These are phyloP conservation scores for Acanthosepion esculentum DNA, from an alignment of 2,888 invertebrate species.

Conservation along the genomic window DNA sequence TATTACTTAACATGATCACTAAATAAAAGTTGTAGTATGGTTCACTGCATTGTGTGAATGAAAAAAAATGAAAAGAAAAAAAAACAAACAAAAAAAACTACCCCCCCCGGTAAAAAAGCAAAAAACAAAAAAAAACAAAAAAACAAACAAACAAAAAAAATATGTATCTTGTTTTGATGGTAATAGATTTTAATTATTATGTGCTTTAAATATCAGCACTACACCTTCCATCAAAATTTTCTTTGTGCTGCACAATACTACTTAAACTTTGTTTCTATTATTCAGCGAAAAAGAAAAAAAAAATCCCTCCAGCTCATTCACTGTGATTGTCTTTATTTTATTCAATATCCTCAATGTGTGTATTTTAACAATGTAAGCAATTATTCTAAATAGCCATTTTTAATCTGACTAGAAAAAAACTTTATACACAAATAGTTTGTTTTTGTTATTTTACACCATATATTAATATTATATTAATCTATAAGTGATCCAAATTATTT, in stretches of 20 bases:
- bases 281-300: background rate
- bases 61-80: background rate
- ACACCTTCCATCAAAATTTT: background rate
- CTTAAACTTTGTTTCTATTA: background rate
- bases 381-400: background rate
- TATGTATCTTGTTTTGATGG: background rate
- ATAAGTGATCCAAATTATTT: background rate
- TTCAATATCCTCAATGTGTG: background rate
- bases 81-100: no score
- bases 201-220: background rate
- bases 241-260: background rate
- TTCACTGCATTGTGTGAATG: background rate
- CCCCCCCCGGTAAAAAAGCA: background rate
- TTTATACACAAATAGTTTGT: background rate
- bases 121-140: no score
- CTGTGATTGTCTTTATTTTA: background rate
- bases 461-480: background rate
- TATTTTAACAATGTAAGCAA: background rate
- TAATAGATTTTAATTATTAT: background rate
- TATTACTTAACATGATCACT: background rate
- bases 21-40: background rate
- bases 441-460: background rate
- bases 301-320: background rate
- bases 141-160: background rate
- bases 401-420: background rate